These are phyloP conservation scores for Physocephala rufipes DNA, from an alignment of 2,888 invertebrate genomes.

Conservation along the genomic window DNA sequence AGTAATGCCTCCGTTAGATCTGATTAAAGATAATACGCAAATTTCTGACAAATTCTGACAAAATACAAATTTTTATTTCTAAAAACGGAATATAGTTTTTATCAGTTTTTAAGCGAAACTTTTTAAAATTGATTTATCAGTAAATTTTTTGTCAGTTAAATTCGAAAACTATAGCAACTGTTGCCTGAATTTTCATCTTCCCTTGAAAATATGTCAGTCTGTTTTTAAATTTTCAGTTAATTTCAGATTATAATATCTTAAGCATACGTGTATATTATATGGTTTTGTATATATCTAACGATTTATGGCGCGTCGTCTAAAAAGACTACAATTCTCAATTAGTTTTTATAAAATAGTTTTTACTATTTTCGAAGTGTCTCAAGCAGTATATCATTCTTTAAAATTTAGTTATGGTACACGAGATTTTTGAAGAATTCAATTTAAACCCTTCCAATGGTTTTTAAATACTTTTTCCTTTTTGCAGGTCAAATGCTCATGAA, in stretches of 20 bases:
- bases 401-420: slow-evolving; percentile 38
- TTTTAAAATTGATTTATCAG: too few species aligned
- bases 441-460: not conserved
- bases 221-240: not conserved
- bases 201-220: too few species aligned
- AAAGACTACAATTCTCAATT: slow-evolving; percentile 9
- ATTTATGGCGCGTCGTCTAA: not conserved
- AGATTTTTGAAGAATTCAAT: not conserved
- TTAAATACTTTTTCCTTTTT: slow-evolving; percentile 33
- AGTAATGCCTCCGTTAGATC: too few species aligned
- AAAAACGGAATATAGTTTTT: too few species aligned
- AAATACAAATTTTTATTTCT: too few species aligned
- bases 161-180: too few species aligned
- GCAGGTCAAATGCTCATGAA: slow-evolving; percentile 91
- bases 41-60: too few species aligned
- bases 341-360: slow-evolving; percentile 35
- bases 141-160: too few species aligned
- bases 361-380: slow-evolving; percentile 39
- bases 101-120: too few species aligned
- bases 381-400: slow-evolving; percentile 39
- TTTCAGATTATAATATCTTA: not conserved
- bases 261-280: too few species aligned
- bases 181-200: too few species aligned
- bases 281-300: not conserved
- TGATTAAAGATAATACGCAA: too few species aligned